phyloP scores from a whole-genome alignment of 2,888 invertebrate genomes.

The Lithophane ornitopus region DNA sequence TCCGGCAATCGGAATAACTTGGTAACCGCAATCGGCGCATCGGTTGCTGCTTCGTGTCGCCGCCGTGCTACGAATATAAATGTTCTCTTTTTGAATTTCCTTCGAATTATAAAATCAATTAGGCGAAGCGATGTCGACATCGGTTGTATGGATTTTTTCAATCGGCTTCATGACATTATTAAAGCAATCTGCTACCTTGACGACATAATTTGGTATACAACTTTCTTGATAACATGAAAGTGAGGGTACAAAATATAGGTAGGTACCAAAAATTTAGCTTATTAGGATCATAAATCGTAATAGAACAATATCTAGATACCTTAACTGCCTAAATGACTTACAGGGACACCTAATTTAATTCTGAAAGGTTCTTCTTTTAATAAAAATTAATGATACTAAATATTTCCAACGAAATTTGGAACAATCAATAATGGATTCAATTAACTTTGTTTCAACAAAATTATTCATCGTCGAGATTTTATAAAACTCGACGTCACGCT shows the following conservation, averaged over 20 bases:
- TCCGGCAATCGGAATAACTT: slow-evolving; percentile 57
- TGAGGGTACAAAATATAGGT: neutral
- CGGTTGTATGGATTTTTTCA: slow-evolving; percentile 65
- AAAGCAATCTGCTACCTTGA: slow-evolving; percentile 22
- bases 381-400: slow-evolving; percentile 56
- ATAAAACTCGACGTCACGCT: slow-evolving; percentile 85
- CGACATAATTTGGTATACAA: slow-evolving; percentile 14
- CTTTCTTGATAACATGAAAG: slow-evolving; percentile 8
- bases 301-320: neutral
- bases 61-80: slow-evolving; percentile 80
- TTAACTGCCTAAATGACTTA: slow-evolving; percentile 6
- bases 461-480: slow-evolving; percentile 87
- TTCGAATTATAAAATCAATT: slow-evolving; percentile 87
- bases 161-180: slow-evolving; percentile 36
- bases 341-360: slow-evolving; percentile 32
- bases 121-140: slow-evolving; percentile 73
- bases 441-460: slow-evolving; percentile 81
- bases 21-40: slow-evolving; percentile 67
- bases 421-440: slow-evolving; percentile 81
- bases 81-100: slow-evolving; percentile 78
- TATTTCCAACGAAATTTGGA: slow-evolving; percentile 66
- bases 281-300: neutral
- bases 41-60: slow-evolving; percentile 74
- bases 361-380: slow-evolving; percentile 45
- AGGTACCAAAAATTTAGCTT: neutral